Base-by-base conservation (phyloP, 2,888 invertebrate species). In the Beris chalybata region DNA sequence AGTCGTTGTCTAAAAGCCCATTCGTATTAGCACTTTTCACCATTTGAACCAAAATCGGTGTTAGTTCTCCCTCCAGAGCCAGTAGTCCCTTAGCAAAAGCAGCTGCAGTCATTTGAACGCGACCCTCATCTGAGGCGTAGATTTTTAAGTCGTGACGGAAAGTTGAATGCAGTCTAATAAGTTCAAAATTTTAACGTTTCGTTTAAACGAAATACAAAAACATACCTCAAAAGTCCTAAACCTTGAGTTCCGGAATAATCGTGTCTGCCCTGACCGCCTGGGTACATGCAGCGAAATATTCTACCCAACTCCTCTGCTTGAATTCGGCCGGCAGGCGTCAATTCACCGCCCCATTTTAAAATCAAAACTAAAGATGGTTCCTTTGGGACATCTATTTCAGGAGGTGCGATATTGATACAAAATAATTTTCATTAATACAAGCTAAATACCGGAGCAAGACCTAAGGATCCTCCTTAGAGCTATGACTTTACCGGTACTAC, bases 101-200 rank as follows among this genome's bases (percentile, higher is more conserved):
- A 0, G 99, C 99, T 0, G 99, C 99, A 0, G 99, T 99, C 97
- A 99, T 99, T 82, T 99, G 99, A 3, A 99, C 99, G 66, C 99
- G 85, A 3, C 99, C 99, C 80, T 99, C 99, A 80, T 99, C 99
- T 0, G 97, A 97, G 0, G 99, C 98, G 82, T 99, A 99, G 74
- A 99, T 99, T 84, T 99, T 99, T 68, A 99, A 85, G 81, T 99
- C 99, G 80, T 99, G 98, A 0, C 99, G 90, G 82, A 96, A 99
- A 0, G 99, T 99, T 7, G 97, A 97, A 82, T 99, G 99, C 1
- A 99, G 85, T 1, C 87, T 85, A 1, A 6, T 1, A 6, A 29
- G 15, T 12, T 15, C n/a, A 22, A 22, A 15, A 52, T 52, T 22
- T 22, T 52, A 13, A n/a, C 29, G 52, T 2, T 52, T 22, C 2